A percentile compares a stretch with the other conserved stretches of the same genome.
These are phyloP conservation scores for Amblyjoppa proteus DNA, from an alignment of 2,888 invertebrate genomes.

Conservation along the genomic window DNA sequence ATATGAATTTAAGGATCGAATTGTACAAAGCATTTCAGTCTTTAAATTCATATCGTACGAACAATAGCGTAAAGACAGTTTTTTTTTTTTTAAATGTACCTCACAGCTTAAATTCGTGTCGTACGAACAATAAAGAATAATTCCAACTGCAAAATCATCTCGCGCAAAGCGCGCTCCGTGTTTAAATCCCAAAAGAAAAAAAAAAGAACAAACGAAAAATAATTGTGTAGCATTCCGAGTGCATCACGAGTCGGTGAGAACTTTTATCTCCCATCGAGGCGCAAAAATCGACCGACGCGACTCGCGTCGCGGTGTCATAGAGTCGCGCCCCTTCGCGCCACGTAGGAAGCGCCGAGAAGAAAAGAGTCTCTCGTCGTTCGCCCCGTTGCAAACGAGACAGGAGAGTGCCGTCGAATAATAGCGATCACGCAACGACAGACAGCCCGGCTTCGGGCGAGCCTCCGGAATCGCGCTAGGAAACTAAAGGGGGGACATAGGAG, in stretches of 20 bases:
- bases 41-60: not conserved
- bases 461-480: conserved; percentile 3
- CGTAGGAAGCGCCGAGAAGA: conserved; percentile 20
- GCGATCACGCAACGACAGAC: conserved; percentile 61
- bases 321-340: not conserved
- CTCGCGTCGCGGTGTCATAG: conserved; percentile 8
- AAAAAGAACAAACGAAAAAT: not conserved
- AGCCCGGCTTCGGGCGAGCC: conserved; percentile 54
- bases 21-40: not conserved
- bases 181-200: not conserved
- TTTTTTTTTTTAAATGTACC: not conserved
- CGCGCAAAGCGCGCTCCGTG: not conserved
- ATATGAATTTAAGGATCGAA: no score
- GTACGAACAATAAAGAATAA: not conserved
- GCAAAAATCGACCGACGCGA: not conserved
- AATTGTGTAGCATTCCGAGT: not conserved
- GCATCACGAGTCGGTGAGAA: not conserved
- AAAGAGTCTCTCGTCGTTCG: conserved; percentile 48
- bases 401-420: conserved; percentile 57
- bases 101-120: not conserved
- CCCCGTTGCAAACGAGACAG: conserved; percentile 41
- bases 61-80: not conserved
- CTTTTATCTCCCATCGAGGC: not conserved
- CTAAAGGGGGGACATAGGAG: not conserved
- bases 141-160: not conserved